Base-by-base conservation (phyloP, 2,888 invertebrate genomes). In the Trachelus iudaicus region DNA sequence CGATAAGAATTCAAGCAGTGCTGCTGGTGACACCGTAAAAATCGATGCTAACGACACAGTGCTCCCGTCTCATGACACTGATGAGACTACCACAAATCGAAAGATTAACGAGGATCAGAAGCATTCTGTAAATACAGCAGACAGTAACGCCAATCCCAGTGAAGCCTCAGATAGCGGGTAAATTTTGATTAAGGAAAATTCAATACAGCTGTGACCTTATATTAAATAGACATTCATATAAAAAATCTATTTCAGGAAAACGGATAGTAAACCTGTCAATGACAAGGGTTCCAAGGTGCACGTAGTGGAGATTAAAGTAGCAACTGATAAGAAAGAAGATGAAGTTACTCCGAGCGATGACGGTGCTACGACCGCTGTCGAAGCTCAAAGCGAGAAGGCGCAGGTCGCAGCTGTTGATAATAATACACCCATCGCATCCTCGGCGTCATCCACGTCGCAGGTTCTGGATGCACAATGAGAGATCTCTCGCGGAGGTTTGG, bases 61-160 rank as follows among this genome's bases (percentile, higher is more conserved):
- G 30, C 15, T 33, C n/a, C 40, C 71, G 11, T 4, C 34, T 23
- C 30, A 4, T 31, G 71, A 71, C 31, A 69, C 11, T 31, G 37
- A 4, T 75, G 15, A 30, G 78, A 78, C 37, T 9, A 23, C 1
- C 9, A 77, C 76, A 56, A 85, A 85, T 77, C 34, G 81, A 69
- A 81, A 81, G 13, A 33, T 71, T 79, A 81, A 82, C n/a, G 76
- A 76, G 34, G 80, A 83, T 76, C 82, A 56, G 77, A 75, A 82
- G 68, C 82, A 83, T 78, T 73, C 84, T 73, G 81, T 81, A 75
- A 81, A 83, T 79, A 81, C 83, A 73, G 80, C 86, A 11, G 87
- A 88, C 71, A 87, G 82, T 75, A 89, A 87, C 78, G 87, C 87
- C 73, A 88, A 88, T 84, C 82, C 86, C 69, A 86, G 83, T 76